Base-by-base conservation (phyloP, 2,888 invertebrate genomes). In the Mayetiola destructor region DNA sequence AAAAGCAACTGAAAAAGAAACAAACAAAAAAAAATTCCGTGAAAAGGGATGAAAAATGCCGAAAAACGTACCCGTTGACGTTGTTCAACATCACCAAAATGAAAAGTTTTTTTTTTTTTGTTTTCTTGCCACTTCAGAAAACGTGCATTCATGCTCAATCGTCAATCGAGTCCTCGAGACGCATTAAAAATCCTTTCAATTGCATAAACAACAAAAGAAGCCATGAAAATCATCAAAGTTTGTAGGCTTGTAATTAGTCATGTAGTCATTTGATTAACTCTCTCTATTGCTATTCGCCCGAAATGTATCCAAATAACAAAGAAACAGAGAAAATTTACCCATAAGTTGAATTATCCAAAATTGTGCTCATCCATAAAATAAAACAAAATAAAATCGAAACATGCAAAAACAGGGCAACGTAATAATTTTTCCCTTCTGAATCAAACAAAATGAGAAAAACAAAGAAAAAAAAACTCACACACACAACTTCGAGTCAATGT, bases 221-320 rank as follows among this genome's bases (percentile, higher is more conserved):
- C 5, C 5, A n/a, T 8, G 14, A 36, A 8, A 36, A 12, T 4
- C 18, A 39, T 20, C 16, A 39, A 40, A 40, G 3, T 48, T 48
- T 9, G 14, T 48, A 48, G 48, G 48, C 48, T 48, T 48, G 48
- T 48, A 48, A 48, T 48, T 48, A 48, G 48, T 48, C 48, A 48
- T 48, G 48, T 48, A 23, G 48, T 48, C 48, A 48, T 48, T 23
- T 48, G 48, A 48, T 48, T 48, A 48, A 23, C 48, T 23, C 48
- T 48, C 48, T 27, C 48, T 48, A 27, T 14, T 2, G 48, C 48
- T 48, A 23, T 48, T 23, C n/a, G n/a, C n/a, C n/a, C n/a, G n/a
- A 23, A 48, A 48, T n/a, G n/a, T 27, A 16, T 48, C 23, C n/a
- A n/a, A 48, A 27, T 27, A 48, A 27, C 48, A 48, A 48, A 48